Base-by-base conservation (phyloP, 2,113 vertebrate genomes). In the Hassar affinis region DNA sequence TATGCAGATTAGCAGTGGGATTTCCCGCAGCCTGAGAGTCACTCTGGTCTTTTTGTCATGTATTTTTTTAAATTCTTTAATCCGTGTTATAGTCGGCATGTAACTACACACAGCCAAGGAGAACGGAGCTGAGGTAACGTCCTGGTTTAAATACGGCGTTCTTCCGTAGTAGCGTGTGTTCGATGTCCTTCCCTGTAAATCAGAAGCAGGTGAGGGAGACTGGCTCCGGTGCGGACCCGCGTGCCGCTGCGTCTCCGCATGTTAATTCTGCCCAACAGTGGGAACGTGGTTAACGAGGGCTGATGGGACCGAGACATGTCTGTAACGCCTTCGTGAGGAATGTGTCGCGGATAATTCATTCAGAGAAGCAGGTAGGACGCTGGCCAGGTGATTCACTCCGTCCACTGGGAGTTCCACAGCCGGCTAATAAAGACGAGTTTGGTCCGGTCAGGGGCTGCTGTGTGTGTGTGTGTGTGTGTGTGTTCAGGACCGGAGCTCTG, bases 271-370 rank as follows among this genome's bases (percentile, higher is more conserved):
- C 78, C 38, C 56, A 11, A 6, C 77, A 35, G 69, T 57, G 17
- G 76, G 68, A 61, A 82, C 51, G 76, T 64, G 78, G 38, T 75
- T 87, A 85, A 85, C 69, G 83, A 87, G 59, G 66, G 68, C 83
- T 56, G 80, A 66, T 66, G 83, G 75, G 83, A 76, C 66, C 47
- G 57, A 66, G 59, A n/a, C 49, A 35, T 71, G 20, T 45, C 1
- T 25, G 68, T 45, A 45, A 71, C 4, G 38, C n/a, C 38, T 38
- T 12, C 3, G 20, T 59, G 79, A 72, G 52, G 38, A 59, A 27
- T 71, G 35, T 80, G 33, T 57, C 57, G 86, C 79, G 75, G 17
- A 56, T 75, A 72, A 80, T 84, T 75, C 78, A 86, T 76, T 49
- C 49, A 80, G 85, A 81, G 72, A 27, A 66, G 72, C 66, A 57